These are phyloP conservation scores for Pteronura brasiliensis DNA, from an alignment of 2,113 vertebrate species.

Conservation along the genomic window DNA sequence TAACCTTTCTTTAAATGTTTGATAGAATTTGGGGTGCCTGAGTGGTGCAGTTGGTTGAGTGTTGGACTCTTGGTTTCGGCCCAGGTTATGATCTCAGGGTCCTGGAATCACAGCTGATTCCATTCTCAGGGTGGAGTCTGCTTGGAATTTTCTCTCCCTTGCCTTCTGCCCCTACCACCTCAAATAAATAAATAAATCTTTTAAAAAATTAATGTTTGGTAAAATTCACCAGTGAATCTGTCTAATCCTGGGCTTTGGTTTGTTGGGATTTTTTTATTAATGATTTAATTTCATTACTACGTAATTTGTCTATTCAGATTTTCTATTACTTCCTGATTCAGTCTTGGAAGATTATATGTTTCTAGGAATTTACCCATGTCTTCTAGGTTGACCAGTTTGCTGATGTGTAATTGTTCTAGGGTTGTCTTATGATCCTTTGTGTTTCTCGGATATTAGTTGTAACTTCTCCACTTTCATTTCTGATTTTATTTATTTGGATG, in stretches of 20 bases:
- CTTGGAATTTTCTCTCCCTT: no score
- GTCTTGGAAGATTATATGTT: background rate
- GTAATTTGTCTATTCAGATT: background rate
- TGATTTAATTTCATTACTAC: background rate
- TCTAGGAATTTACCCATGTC: background rate
- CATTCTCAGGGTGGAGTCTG: no score
- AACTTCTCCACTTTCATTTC: background rate
- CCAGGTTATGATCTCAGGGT: no score
- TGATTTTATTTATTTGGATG: background rate
- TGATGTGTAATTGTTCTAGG: background rate
- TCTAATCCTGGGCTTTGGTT: background rate
- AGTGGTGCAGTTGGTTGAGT: no score
- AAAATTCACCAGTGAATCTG: background rate
- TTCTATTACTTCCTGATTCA: background rate
- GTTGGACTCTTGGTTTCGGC: no score
- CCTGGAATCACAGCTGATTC: no score
- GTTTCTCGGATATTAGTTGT: background rate
- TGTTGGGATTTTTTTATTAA: background rate
- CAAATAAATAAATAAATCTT: no score
- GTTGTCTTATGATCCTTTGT: background rate
- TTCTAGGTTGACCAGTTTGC: background rate
- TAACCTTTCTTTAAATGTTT: background rate
- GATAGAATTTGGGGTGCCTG: no score
- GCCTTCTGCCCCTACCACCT: no score
- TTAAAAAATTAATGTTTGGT: background rate